Evolutionary conservation across 1,140 invertebrate genomes (phyloP).

Genomic region (Drosophila funebris): DNA sequence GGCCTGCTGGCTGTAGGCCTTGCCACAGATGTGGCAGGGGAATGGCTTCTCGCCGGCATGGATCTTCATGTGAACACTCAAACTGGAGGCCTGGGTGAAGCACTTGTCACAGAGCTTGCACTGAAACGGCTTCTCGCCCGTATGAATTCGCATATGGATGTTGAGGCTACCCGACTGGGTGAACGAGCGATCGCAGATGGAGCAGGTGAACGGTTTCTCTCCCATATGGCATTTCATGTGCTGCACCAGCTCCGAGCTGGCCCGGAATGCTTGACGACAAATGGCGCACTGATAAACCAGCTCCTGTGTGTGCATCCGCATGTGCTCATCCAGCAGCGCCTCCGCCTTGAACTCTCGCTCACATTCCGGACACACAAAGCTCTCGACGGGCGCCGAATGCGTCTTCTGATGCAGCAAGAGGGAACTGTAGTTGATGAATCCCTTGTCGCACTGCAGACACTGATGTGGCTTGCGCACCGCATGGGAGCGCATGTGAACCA

Average conservation of each 20-base stretch:
- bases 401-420: constrained; percentile 76
- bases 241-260: constrained; percentile 86
- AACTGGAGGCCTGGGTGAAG: constrained; percentile 86
- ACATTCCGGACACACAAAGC: constrained; percentile 73
- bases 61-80: constrained; percentile 87
- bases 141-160: constrained; percentile 91
- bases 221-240: constrained; percentile 87
- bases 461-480: constrained; percentile 88
- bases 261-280: constrained; percentile 86
- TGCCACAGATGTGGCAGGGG: constrained; percentile 77
- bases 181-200: constrained; percentile 88
- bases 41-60: constrained; percentile 84
- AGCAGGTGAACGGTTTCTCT: constrained; percentile 86
- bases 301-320: constrained; percentile 76
- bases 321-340: constrained; percentile 76
- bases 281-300: constrained; percentile 85
- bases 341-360: constrained; percentile 80
- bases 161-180: constrained; percentile 88
- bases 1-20: constrained; percentile 83
- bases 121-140: constrained; percentile 84
- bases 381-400: constrained; percentile 65
- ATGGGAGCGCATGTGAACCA: constrained; percentile 89
- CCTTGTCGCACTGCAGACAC: constrained; percentile 86
- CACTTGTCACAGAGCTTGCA: constrained; percentile 87
- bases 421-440: constrained; percentile 81